Percentiles rank a stretch among this genome's conserved stretches.
Conservation (phyloP, 2,113 vertebrate species). For the Pteruthius melanotis region DNA sequence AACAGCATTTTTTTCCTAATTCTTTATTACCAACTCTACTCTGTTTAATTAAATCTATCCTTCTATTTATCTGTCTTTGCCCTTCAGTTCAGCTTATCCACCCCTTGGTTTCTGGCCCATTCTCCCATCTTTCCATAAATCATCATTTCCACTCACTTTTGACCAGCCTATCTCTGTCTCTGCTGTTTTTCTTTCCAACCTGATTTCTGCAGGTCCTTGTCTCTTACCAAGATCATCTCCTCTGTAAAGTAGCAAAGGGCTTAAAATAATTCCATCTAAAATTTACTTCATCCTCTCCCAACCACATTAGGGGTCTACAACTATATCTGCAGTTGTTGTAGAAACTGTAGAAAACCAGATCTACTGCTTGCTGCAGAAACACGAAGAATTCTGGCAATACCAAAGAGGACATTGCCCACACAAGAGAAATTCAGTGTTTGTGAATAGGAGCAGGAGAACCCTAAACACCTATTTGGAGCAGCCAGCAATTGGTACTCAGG, state of each 20-base stretch:
- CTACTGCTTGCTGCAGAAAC: neutral
- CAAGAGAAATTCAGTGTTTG: neutral
- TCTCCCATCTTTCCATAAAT: neutral
- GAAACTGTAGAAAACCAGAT: neutral
- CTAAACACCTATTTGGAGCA: neutral
- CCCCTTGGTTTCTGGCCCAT: neutral
- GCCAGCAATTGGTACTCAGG: neutral
- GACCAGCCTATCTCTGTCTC: neutral
- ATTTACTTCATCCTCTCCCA: neutral
- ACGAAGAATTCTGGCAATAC: neutral
- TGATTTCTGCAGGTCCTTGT: neutral
- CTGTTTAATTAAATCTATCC: neutral
- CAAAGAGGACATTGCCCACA: neutral
- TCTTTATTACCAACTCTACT: neutral
- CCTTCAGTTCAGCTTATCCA: neutral
- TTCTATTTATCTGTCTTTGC: neutral
- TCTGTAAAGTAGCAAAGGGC: neutral
- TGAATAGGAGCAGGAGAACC: neutral
- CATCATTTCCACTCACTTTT: neutral
- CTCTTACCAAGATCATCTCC: neutral
- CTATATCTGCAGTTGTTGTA: neutral
- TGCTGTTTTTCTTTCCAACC: neutral
- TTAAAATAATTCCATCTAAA: neutral
- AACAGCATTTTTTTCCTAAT: neutral
- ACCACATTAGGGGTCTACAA: neutral